phyloP scores from a whole-genome alignment of 1,140 invertebrate genomes.

The Meloidogyne chitwoodi region DNA sequence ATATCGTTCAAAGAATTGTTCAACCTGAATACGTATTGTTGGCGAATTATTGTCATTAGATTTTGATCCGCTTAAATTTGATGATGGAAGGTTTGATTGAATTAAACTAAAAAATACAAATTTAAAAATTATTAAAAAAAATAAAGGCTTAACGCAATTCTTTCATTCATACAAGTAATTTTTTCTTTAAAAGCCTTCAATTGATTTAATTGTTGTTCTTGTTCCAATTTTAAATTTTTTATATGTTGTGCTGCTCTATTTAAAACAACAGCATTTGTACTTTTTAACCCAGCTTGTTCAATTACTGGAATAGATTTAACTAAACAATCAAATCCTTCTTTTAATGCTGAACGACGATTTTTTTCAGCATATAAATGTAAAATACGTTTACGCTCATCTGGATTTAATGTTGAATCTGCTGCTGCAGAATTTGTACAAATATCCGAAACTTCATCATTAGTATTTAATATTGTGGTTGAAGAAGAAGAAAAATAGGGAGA shows the following conservation, averaged over 20 bases:
- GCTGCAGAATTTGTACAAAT: neutral
- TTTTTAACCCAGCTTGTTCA: conserved; percentile 41
- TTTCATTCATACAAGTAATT: conserved; percentile 40
- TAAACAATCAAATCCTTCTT: conserved; percentile 42
- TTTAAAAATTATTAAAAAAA: neutral
- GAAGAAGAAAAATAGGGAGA: neutral
- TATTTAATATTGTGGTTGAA: neutral
- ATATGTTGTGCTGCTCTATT: conserved; percentile 46
- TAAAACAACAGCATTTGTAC: conserved; percentile 46
- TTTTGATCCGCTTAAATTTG: conserved; percentile 6
- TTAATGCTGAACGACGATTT: conserved; percentile 71
- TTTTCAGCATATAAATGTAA: conserved; percentile 94
- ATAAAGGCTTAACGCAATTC: conserved; percentile 45
- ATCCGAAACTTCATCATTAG: neutral
- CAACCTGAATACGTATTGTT: conserved; percentile 34
- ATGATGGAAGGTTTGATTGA: conserved; percentile 45
- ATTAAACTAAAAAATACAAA: conserved; percentile 27
- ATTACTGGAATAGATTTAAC: conserved; percentile 36
- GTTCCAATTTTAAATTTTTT: conserved; percentile 21
- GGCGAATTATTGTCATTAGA: conserved; percentile 14
- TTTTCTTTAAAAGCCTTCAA: conserved; percentile 34
- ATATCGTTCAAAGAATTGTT: conserved; percentile 49
- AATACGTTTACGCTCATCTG: conserved; percentile 61
- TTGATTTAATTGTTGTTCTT: conserved; percentile 26
- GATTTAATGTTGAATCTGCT: conserved; percentile 57